Conservation (phyloP, 2,797 vertebrate species). For the Eulemur mongoz region DNA sequence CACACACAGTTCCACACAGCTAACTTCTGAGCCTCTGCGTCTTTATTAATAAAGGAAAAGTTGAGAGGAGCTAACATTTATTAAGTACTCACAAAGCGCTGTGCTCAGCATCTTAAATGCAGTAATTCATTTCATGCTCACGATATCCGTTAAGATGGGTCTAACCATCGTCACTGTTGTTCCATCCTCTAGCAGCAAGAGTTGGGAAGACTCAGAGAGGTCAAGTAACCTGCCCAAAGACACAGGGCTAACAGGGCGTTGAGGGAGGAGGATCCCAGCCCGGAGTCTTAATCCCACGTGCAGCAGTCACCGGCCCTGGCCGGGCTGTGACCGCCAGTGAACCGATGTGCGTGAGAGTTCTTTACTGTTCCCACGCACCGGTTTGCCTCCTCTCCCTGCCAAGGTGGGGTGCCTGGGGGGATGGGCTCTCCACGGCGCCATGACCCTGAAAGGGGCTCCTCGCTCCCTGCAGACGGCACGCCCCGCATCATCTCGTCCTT, state of each 20-base stretch:
- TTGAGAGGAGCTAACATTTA: neutral
- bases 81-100: neutral
- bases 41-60: neutral
- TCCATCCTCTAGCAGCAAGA: neutral
- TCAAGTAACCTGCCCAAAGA: neutral
- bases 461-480: slow-evolving; percentile 91
- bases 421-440: neutral
- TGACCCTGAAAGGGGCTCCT: slow-evolving; percentile 69
- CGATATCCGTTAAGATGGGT: neutral
- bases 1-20: neutral
- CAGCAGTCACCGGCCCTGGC: fast-evolving
- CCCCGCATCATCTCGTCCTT: slow-evolving; percentile 98
- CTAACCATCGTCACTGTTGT: fast-evolving
- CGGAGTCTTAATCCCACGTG: neutral
- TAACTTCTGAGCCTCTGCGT: neutral
- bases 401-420: neutral
- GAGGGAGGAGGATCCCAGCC: neutral
- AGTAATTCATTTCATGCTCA: neutral
- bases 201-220: neutral
- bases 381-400: neutral
- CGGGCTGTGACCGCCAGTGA: fast-evolving
- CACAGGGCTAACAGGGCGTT: neutral
- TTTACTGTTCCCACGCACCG: neutral
- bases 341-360: fast-evolving
- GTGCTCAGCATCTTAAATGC: neutral